A percentile compares a stretch with the other conserved stretches of the same genome.
Conservation (phyloP, 2,797 vertebrate species). For the Schizothorax lantsangensis region DNA sequence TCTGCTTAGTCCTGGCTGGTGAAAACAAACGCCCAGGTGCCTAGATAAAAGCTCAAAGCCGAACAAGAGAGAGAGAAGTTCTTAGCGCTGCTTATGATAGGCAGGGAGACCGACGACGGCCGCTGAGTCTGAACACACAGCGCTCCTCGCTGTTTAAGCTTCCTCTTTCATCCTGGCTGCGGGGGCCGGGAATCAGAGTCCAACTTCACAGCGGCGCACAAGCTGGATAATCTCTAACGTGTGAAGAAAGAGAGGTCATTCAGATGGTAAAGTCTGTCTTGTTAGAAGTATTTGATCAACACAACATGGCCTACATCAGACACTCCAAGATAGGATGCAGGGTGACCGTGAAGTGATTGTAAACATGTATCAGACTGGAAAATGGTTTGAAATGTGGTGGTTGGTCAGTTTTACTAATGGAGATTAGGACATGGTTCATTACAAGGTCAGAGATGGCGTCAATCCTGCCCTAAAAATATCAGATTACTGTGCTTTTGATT, state of each 20-base stretch:
- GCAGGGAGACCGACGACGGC: slow-evolving; percentile 1
- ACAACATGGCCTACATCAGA: slow-evolving; percentile 8
- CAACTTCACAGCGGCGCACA: slow-evolving; percentile 35
- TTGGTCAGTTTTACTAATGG: not conserved
- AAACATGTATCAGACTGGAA: not conserved
- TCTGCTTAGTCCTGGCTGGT: slow-evolving; percentile 33
- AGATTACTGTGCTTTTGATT: not conserved
- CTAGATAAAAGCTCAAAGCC: slow-evolving; percentile 37
- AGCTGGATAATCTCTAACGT: slow-evolving; percentile 46
- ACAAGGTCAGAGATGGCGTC: not conserved
- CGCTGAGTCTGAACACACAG: slow-evolving; percentile 46
- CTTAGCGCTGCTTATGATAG: slow-evolving; percentile 34
- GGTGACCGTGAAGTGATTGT: not conserved
- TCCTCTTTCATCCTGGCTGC: slow-evolving; percentile 54
- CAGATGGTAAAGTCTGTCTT: slow-evolving; percentile 9
- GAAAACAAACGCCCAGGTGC: slow-evolving; percentile 35
- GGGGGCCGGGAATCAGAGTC: slow-evolving; percentile 45
- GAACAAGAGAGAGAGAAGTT: slow-evolving; percentile 41
- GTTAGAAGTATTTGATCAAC: slow-evolving; percentile 15
- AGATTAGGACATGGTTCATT: not conserved
- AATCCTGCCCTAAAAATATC: not conserved
- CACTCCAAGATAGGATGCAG: slow-evolving; percentile 9
- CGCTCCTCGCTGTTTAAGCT: slow-evolving; percentile 42
- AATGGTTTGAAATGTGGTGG: not conserved
- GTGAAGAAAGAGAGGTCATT: slow-evolving; percentile 44